Evolutionary conservation across 2,888 invertebrate genomes (phyloP).

Genomic region (Falcaria lacertinaria): DNA sequence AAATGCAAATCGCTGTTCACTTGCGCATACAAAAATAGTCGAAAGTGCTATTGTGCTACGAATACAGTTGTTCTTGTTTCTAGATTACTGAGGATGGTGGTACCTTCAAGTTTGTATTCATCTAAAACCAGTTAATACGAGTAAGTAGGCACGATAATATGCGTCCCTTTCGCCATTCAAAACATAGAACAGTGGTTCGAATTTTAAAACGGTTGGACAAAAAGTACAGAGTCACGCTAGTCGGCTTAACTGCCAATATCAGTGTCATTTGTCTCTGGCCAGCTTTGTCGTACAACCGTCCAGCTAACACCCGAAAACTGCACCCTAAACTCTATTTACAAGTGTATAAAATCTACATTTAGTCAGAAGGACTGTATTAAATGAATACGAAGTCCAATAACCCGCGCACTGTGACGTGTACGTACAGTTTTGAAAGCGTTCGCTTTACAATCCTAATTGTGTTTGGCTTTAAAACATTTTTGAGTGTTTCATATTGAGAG

Average conservation of each 20-base stretch:
- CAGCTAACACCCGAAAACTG: slow-evolving; percentile 17
- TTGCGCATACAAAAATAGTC: no score
- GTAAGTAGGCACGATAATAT: no score
- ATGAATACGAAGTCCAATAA: slow-evolving; percentile 39
- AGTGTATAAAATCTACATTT: slow-evolving; percentile 16
- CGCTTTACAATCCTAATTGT: slow-evolving; percentile 52
- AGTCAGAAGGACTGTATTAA: slow-evolving; percentile 1
- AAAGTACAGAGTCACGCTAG: slow-evolving; percentile 34
- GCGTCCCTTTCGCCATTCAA: slow-evolving; percentile 9
- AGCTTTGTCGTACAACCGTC: slow-evolving; percentile 38
- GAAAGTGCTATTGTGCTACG: no score
- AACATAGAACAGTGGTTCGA: slow-evolving; percentile 28
- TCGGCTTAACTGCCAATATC: slow-evolving; percentile 62
- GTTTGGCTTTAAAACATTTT: slow-evolving; percentile 52
- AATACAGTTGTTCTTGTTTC: no score
- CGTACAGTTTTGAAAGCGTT: slow-evolving; percentile 45
- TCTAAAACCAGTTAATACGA: no score
- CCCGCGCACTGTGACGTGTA: slow-evolving; percentile 49
- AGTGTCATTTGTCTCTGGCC: slow-evolving; percentile 56
- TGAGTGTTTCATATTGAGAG: slow-evolving; percentile 42
- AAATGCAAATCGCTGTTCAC: no score
- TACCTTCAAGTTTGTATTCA: no score
- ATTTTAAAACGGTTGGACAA: slow-evolving; percentile 40
- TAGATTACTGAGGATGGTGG: no score
- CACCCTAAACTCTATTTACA: slow-evolving; percentile 18